Base-by-base conservation (phyloP, 2,888 invertebrate species). In the Lysandra coridon region DNA sequence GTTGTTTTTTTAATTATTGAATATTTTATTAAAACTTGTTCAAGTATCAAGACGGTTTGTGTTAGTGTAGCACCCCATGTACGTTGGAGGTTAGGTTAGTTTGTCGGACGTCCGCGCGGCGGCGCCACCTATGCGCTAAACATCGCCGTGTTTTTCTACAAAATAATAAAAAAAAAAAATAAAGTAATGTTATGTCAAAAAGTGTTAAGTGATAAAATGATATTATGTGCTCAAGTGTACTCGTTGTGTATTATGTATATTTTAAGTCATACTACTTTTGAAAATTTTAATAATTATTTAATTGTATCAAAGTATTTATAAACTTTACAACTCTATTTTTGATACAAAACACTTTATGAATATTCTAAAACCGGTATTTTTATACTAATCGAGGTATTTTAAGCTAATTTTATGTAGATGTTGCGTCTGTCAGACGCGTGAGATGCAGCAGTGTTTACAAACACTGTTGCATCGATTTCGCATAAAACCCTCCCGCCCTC, bases 401-500 rank as follows among this genome's bases (percentile, higher is more conserved):
- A 12, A 30, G 23, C 30, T 64, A 64, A 64, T 64, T 64, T 33
- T 80, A 79, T 73, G 73, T 69, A 49, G 30, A 23, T 64, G 23
- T 23, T 62, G 2, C 30, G 57, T 84, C 81, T 85, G 84, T 85
- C 84, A 85, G 83, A 82, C 84, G 80, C 81, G 77, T 80, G 83
- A 79, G 83, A 80, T 83, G 84, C 84, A 84, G 81, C 57, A 85
- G 90, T 92, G 94, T 94, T 94, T 94, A 93, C 93, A 92, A 94
- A 94, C 94, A 94, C 87, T 85, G 87, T 81, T 89, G 92, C 94
- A 94, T 94, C 94, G 94, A 94, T 94, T 94, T 93, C 93, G 91
- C 94, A 94, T 94, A 94, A 94, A 94, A 86, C 88, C 88, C 82
- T 83, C 81, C 82, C 81, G 81, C 82, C 82, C 79, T 73, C 78